phyloP scores from a whole-genome alignment of 64 coral and sea anemone species.

The Stylophora pistillata region DNA sequence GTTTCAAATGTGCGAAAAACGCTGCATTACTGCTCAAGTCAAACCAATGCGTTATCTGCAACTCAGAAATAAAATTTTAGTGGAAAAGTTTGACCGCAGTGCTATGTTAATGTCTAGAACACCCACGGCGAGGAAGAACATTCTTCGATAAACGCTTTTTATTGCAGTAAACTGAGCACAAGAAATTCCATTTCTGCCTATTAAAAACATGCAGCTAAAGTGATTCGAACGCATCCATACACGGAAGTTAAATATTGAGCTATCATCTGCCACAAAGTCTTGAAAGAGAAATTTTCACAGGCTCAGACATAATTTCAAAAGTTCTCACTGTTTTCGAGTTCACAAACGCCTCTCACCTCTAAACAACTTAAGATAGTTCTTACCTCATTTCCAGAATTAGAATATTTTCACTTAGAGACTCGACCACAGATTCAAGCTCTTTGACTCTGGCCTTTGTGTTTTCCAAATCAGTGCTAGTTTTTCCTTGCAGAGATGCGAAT shows the following conservation, averaged over 20 bases:
- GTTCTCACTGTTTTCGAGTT: too few species aligned
- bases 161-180: not conserved
- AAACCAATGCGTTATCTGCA: not conserved
- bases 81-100: not conserved
- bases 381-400: constrained; percentile 4
- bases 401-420: constrained; percentile 11
- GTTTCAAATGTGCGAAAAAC: not conserved
- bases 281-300: not conserved
- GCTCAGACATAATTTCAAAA: not conserved
- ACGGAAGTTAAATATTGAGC: not conserved
- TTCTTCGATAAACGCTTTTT: constrained; percentile 9
- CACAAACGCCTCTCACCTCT: too few species aligned
- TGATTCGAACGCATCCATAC: not conserved
- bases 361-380: not conserved
- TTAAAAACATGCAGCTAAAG: not conserved
- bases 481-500: constrained; percentile 30
- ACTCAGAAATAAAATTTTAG: not conserved
- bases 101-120: not conserved
- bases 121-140: not conserved
- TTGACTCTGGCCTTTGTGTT: not conserved
- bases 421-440: constrained; percentile 7
- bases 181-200: not conserved
- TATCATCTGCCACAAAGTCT: not conserved
- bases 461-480: constrained; percentile 45
- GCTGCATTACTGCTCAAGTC: not conserved